These are phyloP conservation scores for Hirtodrosophila alboralis DNA, from an alignment of 2,888 invertebrate genomes.

Conservation along the genomic window DNA sequence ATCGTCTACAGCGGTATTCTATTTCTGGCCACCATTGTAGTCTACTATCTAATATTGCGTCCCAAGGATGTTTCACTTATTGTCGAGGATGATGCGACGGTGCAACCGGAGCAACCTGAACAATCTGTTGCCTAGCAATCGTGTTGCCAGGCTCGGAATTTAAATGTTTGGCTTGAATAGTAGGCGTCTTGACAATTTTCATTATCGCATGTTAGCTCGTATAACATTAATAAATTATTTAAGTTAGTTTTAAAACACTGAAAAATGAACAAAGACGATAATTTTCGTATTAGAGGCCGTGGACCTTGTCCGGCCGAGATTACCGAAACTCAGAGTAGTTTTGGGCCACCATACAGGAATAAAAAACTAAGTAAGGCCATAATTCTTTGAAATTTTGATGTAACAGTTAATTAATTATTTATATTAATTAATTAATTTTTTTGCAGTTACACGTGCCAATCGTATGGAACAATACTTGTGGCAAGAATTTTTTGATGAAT, in stretches of 20 bases:
- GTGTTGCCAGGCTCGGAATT: constrained; percentile 22
- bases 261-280: constrained; percentile 27
- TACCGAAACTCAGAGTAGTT: constrained; percentile 59
- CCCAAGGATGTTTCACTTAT: constrained; percentile 86
- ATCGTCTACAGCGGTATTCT: constrained; percentile 87
- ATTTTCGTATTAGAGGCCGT: constrained; percentile 36
- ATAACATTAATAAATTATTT: constrained; percentile 61
- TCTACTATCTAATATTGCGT: constrained; percentile 87
- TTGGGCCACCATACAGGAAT: constrained; percentile 67
- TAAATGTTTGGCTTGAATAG: constrained; percentile 41
- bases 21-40: constrained; percentile 87
- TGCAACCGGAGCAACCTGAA: constrained; percentile 7
- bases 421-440: neutral
- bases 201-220: constrained; percentile 20
- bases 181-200: constrained; percentile 26
- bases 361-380: constrained; percentile 62
- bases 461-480: constrained; percentile 81
- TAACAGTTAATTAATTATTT: neutral
- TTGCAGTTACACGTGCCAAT: constrained; percentile 74
- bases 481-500: constrained; percentile 81
- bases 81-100: constrained; percentile 61
- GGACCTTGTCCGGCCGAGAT: constrained; percentile 38
- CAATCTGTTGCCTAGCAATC: constrained; percentile 50
- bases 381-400: neutral
- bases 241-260: constrained; percentile 27